Conservation (phyloP, 2,888 invertebrate species). For the Eilema caniola region DNA sequence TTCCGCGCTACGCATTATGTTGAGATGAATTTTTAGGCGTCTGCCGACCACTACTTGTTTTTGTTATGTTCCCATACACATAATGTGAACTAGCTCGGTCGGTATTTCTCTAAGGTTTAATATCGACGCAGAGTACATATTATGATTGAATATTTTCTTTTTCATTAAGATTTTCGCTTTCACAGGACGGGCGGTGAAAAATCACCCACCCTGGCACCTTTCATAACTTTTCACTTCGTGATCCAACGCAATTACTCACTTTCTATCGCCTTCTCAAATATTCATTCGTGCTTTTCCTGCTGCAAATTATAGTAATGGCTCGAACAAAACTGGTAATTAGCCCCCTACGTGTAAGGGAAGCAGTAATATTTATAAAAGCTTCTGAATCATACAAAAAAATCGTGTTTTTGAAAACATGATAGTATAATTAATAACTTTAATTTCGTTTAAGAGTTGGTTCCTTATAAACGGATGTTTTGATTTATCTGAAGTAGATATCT, state of each 20-base stretch:
- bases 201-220: slow-evolving; percentile 82
- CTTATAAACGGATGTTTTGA: slow-evolving; percentile 27
- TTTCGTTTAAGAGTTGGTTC: slow-evolving; percentile 48
- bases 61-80: slow-evolving; percentile 42
- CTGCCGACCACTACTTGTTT: slow-evolving; percentile 58
- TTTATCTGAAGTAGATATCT: slow-evolving; percentile 38
- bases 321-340: slow-evolving; percentile 83
- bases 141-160: slow-evolving; percentile 80
- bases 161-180: slow-evolving; percentile 83
- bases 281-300: slow-evolving; percentile 84
- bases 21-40: slow-evolving; percentile 82
- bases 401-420: slow-evolving; percentile 52
- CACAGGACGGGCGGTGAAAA: slow-evolving; percentile 76
- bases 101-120: slow-evolving; percentile 37
- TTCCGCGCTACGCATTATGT: slow-evolving; percentile 78
- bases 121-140: slow-evolving; percentile 54
- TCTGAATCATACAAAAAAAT: slow-evolving; percentile 33
- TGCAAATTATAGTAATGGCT: slow-evolving; percentile 84
- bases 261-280: slow-evolving; percentile 86
- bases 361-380: slow-evolving; percentile 67
- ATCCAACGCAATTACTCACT: slow-evolving; percentile 85
- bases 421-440: slow-evolving; percentile 63
- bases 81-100: slow-evolving; percentile 18
- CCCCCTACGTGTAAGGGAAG: slow-evolving; percentile 66
- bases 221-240: slow-evolving; percentile 87